Percentiles rank a stretch among this genome's conserved stretches.
These are phyloP conservation scores for Campylomormyrus tamandua DNA, from an alignment of 2,113 vertebrate species.

Conservation along the genomic window DNA sequence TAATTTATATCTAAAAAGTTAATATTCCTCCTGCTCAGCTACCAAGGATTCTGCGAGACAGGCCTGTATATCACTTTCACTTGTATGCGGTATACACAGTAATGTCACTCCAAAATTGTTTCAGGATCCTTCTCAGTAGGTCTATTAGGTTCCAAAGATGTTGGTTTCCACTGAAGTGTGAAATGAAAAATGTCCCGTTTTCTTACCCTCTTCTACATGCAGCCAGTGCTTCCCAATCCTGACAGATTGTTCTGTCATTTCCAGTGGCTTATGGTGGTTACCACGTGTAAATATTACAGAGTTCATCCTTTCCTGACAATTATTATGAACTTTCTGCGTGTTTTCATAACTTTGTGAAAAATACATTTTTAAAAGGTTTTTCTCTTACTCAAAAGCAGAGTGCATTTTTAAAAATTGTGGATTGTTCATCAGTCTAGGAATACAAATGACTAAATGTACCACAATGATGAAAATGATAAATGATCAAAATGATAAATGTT, in stretches of 20 bases:
- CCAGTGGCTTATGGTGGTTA: slow-evolving; percentile 9
- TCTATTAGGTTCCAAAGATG: slow-evolving; percentile 38
- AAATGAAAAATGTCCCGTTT: slow-evolving; percentile 48
- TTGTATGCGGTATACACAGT: slow-evolving; percentile 41
- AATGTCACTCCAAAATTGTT: slow-evolving; percentile 43
- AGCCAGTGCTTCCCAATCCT: slow-evolving; percentile 6
- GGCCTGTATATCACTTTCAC: slow-evolving; percentile 23
- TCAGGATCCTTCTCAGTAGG: slow-evolving; percentile 42
- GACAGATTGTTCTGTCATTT: slow-evolving; percentile 34
- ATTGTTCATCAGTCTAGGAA: slow-evolving; percentile 4
- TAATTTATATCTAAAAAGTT: background rate
- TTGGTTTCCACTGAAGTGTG: slow-evolving; percentile 49
- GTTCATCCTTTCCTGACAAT: slow-evolving; percentile 15
- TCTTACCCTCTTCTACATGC: slow-evolving; percentile 18
- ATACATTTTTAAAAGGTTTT: background rate
- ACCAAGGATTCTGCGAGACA: slow-evolving; percentile 26
- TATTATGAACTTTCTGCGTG: slow-evolving; percentile 13
- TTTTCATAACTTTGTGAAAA: slow-evolving; percentile 6
- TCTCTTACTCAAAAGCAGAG: background rate
- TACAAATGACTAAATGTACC: background rate
- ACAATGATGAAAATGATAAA: background rate
- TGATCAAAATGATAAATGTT: background rate
- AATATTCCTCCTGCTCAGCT: slow-evolving; percentile 23
- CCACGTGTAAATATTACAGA: slow-evolving; percentile 17
- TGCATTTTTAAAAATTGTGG: background rate